A percentile compares a stretch with the other conserved stretches of the same genome.
Conservation (phyloP, 2,888 invertebrate genomes). For the Maniola hyperantus region DNA sequence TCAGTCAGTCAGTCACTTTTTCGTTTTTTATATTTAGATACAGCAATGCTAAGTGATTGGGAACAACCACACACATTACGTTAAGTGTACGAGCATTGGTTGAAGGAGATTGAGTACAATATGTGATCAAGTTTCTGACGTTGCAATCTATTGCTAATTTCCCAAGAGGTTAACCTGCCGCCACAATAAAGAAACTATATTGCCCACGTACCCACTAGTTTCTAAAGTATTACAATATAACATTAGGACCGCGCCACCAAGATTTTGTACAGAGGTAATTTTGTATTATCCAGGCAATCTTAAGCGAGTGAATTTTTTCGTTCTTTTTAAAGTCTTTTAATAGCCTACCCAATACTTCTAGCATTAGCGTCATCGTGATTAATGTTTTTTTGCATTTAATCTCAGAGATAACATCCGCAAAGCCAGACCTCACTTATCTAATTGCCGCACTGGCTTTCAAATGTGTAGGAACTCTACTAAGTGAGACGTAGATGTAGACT, state of each 20-base stretch:
- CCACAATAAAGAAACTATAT: conserved; percentile 76
- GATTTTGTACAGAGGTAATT: not conserved
- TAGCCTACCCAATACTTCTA: too few species aligned
- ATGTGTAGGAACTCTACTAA: too few species aligned
- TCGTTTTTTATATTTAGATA: too few species aligned
- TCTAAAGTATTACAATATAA: conserved; percentile 35
- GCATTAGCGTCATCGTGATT: too few species aligned
- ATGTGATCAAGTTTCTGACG: conserved; percentile 77
- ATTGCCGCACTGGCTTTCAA: too few species aligned
- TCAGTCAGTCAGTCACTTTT: too few species aligned
- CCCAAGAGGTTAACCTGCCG: conserved; percentile 71
- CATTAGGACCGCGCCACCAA: conserved; percentile 21
- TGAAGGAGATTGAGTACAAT: conserved; percentile 66
- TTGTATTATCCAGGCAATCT: not conserved
- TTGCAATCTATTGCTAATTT: conserved; percentile 78
- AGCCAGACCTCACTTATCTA: too few species aligned
- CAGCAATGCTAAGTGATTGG: not conserved
- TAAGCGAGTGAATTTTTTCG: too few species aligned
- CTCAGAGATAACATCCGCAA: too few species aligned
- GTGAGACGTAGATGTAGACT: too few species aligned
- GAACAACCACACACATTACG: not conserved
- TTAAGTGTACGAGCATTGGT: conserved; percentile 48
- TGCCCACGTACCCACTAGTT: conserved; percentile 43
- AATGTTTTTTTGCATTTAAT: too few species aligned
- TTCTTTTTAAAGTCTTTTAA: too few species aligned